Percentiles rank a stretch among this genome's conserved stretches.
phyloP scores from a whole-genome alignment of 2,888 invertebrate species.

The Bugulina stolonifera region DNA sequence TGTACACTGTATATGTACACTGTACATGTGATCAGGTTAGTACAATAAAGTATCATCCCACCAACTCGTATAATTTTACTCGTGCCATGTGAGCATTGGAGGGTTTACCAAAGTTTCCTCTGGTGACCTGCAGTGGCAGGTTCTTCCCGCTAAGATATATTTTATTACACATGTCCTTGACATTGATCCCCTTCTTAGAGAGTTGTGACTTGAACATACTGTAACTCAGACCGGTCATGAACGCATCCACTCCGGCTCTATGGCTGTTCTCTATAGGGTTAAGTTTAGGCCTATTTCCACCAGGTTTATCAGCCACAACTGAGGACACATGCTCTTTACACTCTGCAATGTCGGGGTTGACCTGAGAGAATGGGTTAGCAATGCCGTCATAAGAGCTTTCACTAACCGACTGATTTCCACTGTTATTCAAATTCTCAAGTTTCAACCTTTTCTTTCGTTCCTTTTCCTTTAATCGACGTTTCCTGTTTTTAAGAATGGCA shows the following conservation, averaged over 20 bases:
- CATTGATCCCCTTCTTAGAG: conserved; percentile 28
- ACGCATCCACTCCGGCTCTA: conserved; percentile 54
- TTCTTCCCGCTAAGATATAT: conserved; percentile 52
- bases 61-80: not conserved
- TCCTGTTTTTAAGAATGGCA: conserved; percentile 33
- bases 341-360: not conserved
- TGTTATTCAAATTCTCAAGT: conserved; percentile 5
- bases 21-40: not conserved
- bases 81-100: conserved; percentile 38
- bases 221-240: conserved; percentile 54
- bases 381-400: not conserved
- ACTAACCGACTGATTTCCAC: conserved; percentile 27
- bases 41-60: not conserved
- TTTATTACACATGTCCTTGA: conserved; percentile 37
- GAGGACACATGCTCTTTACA: not conserved
- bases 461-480: conserved; percentile 32
- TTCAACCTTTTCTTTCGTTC: conserved; percentile 30
- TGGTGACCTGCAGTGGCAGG: conserved; percentile 47
- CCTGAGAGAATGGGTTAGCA: not conserved
- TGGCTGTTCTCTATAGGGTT: conserved; percentile 38
- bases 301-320: not conserved
- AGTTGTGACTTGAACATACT: conserved; percentile 38
- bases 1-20: no score
- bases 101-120: conserved; percentile 47
- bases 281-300: not conserved